Evolutionary conservation across 64 coral and sea anemone species (phyloP).

Genomic region (Dendrophyllia cribrosa): DNA sequence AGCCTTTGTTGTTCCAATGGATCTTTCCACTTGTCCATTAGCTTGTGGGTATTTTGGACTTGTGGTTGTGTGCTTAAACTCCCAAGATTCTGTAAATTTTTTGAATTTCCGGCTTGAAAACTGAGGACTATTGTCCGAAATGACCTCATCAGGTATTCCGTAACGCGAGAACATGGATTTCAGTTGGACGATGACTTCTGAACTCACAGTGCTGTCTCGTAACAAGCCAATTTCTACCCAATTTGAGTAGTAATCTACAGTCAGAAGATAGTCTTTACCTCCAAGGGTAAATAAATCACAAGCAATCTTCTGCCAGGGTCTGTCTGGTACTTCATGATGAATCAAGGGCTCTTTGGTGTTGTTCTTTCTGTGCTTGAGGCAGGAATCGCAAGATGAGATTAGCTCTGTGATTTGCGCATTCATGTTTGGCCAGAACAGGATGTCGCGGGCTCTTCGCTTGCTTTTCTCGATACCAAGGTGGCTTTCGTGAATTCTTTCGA

Average conservation of each 20-base stretch:
- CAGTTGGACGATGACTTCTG: background rate
- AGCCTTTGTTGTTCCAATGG: background rate
- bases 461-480: background rate
- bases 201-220: background rate
- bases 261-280: background rate
- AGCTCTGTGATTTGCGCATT: background rate
- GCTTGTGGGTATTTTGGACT: background rate
- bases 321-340: background rate
- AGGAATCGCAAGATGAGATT: background rate
- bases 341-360: slow-evolving; percentile 23
- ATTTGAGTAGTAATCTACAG: too few species aligned
- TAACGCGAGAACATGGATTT: background rate
- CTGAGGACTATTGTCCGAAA: too few species aligned
- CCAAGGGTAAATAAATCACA: slow-evolving; percentile 13
- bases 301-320: slow-evolving; percentile 18
- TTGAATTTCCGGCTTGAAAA: too few species aligned
- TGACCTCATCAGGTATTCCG: too few species aligned
- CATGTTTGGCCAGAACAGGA: background rate
- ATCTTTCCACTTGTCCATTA: background rate
- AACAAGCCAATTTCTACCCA: background rate
- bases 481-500: background rate
- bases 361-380: background rate
- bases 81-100: background rate
- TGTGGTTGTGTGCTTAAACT: background rate
- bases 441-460: background rate